Evolutionary conservation across 2,888 invertebrate genomes (phyloP).

Genomic region (Caenorhabditis wallacei): DNA sequence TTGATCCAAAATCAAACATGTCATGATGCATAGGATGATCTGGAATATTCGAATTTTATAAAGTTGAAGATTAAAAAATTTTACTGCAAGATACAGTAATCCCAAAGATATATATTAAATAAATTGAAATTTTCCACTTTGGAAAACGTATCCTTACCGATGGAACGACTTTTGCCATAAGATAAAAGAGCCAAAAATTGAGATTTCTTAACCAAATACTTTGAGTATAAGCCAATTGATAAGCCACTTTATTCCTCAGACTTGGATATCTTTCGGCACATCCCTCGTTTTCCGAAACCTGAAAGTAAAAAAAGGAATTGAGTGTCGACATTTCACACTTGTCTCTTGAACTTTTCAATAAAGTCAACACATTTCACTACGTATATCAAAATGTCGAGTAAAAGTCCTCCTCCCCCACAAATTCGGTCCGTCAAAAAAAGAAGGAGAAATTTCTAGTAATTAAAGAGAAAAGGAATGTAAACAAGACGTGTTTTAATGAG

Average conservation of each 20-base stretch:
- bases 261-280: conserved; percentile 73
- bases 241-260: conserved; percentile 67
- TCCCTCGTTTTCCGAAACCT: conserved; percentile 74
- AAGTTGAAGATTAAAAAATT: too few species aligned
- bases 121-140: too few species aligned
- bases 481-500: conserved; percentile 50
- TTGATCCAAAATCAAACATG: conserved; percentile 76
- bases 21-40: conserved; percentile 79
- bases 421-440: conserved; percentile 28
- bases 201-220: conserved; percentile 68
- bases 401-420: conserved; percentile 5
- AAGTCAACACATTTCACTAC: conserved; percentile 3
- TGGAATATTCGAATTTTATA: conserved; percentile 25
- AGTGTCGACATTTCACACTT: conserved; percentile 8
- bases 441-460: conserved; percentile 16
- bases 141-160: too few species aligned
- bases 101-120: too few species aligned
- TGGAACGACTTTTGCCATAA: conserved; percentile 72
- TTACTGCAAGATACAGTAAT: too few species aligned
- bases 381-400: conserved; percentile 37
- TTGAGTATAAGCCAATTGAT: conserved; percentile 73
- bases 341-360: conserved; percentile 30
- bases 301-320: background rate
- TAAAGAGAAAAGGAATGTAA: conserved; percentile 36
- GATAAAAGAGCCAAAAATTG: conserved; percentile 79